Conservation (phyloP, 2,113 vertebrate species). For the Eupsittula cactorum region DNA sequence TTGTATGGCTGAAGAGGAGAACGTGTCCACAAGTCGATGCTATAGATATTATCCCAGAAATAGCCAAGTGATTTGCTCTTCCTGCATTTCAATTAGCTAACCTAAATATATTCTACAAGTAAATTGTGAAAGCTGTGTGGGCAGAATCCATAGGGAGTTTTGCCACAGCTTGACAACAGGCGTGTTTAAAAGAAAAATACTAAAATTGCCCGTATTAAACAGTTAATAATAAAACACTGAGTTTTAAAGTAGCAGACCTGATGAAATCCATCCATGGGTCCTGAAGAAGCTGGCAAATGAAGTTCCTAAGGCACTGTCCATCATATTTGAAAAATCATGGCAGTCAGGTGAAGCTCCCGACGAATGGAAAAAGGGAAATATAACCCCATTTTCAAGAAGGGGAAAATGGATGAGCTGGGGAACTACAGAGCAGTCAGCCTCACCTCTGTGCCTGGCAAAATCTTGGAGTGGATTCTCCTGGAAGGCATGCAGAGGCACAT, state of each 20-base stretch:
- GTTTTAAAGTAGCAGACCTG: neutral
- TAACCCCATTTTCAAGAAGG: too few species aligned
- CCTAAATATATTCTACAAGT: neutral
- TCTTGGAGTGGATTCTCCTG: too few species aligned
- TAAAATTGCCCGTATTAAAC: neutral
- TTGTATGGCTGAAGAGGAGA: neutral
- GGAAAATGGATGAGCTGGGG: too few species aligned
- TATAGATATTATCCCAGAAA: neutral
- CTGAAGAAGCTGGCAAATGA: too few species aligned
- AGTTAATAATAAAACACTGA: neutral
- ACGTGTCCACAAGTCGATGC: neutral
- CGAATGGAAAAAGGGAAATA: too few species aligned
- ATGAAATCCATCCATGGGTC: too few species aligned
- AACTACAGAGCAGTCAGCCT: too few species aligned
- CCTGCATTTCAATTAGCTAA: slow-evolving; percentile 2
- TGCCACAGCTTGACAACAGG: neutral
- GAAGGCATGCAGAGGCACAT: too few species aligned
- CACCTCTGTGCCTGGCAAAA: too few species aligned
- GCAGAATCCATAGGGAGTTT: neutral
- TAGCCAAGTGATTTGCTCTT: neutral
- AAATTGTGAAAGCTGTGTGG: neutral
- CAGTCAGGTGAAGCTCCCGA: too few species aligned
- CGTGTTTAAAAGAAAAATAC: slow-evolving; percentile 13
- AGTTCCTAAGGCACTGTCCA: too few species aligned
- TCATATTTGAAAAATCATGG: too few species aligned